phyloP scores from a whole-genome alignment of 2,888 invertebrate genomes.

The Microctonus hyperodae region DNA sequence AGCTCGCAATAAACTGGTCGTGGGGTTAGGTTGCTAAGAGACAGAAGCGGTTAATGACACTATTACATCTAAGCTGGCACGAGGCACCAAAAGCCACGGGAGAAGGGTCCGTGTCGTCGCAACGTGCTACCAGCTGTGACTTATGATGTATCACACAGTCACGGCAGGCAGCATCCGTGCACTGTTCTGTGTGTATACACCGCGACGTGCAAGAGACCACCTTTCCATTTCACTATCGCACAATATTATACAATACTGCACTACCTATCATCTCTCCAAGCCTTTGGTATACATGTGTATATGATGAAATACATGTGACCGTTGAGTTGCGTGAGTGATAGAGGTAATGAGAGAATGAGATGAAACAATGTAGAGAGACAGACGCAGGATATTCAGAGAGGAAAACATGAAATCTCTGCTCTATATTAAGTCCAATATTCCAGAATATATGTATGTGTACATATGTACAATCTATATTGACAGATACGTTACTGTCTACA shows the following conservation, averaged over 20 bases:
- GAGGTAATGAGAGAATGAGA: background rate
- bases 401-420: constrained; percentile 25
- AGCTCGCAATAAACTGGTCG: constrained; percentile 53
- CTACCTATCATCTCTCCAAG: too few relatives aligned
- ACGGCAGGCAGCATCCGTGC: constrained; percentile 33
- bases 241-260: too few relatives aligned
- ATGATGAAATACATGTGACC: background rate
- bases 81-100: constrained; percentile 26
- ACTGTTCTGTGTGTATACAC: background rate
- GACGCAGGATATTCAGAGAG: background rate
- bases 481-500: constrained; percentile 38
- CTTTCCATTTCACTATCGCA: background rate
- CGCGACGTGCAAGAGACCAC: constrained; percentile 3
- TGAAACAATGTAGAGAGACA: background rate
- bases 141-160: constrained; percentile 58
- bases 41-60: constrained; percentile 58
- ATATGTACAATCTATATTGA: constrained; percentile 45
- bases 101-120: constrained; percentile 53
- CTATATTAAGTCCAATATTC: constrained; percentile 35
- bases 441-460: too few relatives aligned
- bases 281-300: too few relatives aligned
- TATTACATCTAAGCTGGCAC: constrained; percentile 51
- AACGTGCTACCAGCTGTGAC: constrained; percentile 60
- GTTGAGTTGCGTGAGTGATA: background rate
- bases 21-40: constrained; percentile 55